A percentile compares a stretch with the other conserved stretches of the same genome.
Conservation (phyloP, 1,140 invertebrate genomes). For the Hycleus cichorii region DNA sequence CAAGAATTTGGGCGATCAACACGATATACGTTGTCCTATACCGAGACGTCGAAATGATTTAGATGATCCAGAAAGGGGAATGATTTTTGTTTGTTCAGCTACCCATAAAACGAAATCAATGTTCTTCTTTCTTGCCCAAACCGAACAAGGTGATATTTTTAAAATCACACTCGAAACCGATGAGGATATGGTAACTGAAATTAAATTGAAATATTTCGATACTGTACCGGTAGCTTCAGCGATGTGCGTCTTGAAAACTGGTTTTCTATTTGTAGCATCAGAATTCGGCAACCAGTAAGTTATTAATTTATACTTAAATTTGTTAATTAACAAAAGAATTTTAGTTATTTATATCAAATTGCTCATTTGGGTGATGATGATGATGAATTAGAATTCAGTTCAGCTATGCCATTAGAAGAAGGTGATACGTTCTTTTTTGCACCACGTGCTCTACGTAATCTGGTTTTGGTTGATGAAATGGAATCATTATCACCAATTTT, state of each 20-base stretch:
- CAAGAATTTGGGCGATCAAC: constrained; percentile 98
- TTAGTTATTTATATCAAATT: constrained; percentile 96
- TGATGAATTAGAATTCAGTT: constrained; percentile 98
- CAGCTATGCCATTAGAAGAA: constrained; percentile 95
- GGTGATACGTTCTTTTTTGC: constrained; percentile 99
- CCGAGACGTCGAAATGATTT: constrained; percentile 94
- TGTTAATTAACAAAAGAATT: constrained; percentile 4
- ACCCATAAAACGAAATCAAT: constrained; percentile 99
- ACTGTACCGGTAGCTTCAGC: constrained; percentile 93
- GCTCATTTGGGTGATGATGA: constrained; percentile 98
- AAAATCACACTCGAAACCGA: constrained; percentile 98
- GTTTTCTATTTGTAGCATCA: constrained; percentile 96
- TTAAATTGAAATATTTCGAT: constrained; percentile 99
- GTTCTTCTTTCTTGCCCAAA: constrained; percentile 94
- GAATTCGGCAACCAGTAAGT: constrained; percentile 99
- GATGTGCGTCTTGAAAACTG: constrained; percentile 98
- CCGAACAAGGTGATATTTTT: constrained; percentile 96
- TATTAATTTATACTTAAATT: constrained; percentile 32
- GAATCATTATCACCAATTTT: constrained; percentile 95
- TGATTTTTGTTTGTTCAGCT: constrained; percentile 99
- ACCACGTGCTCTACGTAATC: constrained; percentile 86
- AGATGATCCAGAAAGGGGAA: constrained; percentile 98
- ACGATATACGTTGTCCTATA: constrained; percentile 98
- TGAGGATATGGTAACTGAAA: constrained; percentile 98
- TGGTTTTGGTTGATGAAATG: constrained; percentile 96